Conservation (phyloP, 2,797 vertebrate species). For the Schizopygopsis pylzovi region DNA sequence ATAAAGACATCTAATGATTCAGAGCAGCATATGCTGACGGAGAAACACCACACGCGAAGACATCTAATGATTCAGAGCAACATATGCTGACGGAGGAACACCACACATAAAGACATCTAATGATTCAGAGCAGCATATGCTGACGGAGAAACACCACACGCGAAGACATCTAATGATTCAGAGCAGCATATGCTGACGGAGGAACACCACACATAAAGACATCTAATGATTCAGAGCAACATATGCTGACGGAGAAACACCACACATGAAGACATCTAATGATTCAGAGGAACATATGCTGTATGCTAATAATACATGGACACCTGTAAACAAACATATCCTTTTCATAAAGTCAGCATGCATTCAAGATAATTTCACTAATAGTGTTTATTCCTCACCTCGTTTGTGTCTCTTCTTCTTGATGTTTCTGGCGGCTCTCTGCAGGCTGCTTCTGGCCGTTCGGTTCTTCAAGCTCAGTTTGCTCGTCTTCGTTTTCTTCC, state of each 20-base stretch:
- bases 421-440: slow-evolving; percentile 72
- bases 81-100: no score
- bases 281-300: background rate
- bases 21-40: background rate
- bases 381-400: no score
- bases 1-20: background rate
- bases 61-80: no score
- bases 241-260: slow-evolving; percentile 70
- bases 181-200: slow-evolving; percentile 69
- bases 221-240: background rate
- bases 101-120: no score
- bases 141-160: slow-evolving; percentile 59
- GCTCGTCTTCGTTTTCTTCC: slow-evolving; percentile 83
- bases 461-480: slow-evolving; percentile 70
- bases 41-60: no score
- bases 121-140: slow-evolving; percentile 64
- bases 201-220: background rate
- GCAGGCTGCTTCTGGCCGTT: slow-evolving; percentile 79
- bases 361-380: no score
- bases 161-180: background rate
- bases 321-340: no score
- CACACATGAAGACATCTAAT: background rate
- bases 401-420: no score
- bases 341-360: no score
- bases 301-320: no score